A percentile compares a stretch with the other conserved stretches of the same genome.
Conservation (phyloP, 2,797 vertebrate genomes). For the Epinephelus malabaricus region DNA sequence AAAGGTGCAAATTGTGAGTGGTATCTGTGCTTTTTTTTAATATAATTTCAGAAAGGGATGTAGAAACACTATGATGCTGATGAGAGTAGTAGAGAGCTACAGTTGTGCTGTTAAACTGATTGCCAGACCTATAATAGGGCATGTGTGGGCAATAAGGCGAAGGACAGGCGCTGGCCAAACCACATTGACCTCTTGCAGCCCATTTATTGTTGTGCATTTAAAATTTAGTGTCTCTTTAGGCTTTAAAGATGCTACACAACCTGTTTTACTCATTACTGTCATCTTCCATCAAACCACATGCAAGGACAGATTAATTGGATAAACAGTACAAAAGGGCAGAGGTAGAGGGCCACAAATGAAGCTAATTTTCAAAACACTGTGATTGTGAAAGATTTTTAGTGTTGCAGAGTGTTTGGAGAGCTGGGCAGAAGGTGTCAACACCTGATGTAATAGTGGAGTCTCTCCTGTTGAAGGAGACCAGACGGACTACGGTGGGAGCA, state of each 20-base stretch:
- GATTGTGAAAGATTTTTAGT: conserved; percentile 26
- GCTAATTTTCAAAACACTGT: neutral
- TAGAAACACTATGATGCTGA: conserved; percentile 26
- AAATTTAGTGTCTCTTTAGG: conserved; percentile 7
- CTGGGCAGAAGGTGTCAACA: conserved; percentile 28
- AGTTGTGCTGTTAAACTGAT: conserved; percentile 46
- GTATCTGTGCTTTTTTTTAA: conserved; percentile 10
- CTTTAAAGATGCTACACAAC: conserved; percentile 9
- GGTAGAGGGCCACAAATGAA: neutral
- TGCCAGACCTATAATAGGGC: conserved; percentile 35
- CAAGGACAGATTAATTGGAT: conserved; percentile 10
- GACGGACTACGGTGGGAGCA: conserved; percentile 46
- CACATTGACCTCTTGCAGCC: conserved; percentile 33
- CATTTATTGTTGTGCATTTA: conserved; percentile 43
- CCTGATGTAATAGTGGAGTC: conserved; percentile 26
- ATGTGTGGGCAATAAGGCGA: conserved; percentile 41
- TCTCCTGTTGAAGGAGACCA: conserved; percentile 53
- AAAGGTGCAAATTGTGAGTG: conserved; percentile 31
- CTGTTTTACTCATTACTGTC: conserved; percentile 11
- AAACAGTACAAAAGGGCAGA: conserved; percentile 4
- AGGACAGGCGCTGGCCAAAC: conserved; percentile 29
- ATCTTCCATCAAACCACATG: conserved; percentile 4
- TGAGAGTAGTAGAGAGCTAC: conserved; percentile 34
- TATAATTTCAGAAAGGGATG: conserved; percentile 39
- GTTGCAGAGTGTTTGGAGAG: conserved; percentile 13